Base-by-base conservation (phyloP, 2,113 vertebrate species). In the Phyllostomus hastatus region DNA sequence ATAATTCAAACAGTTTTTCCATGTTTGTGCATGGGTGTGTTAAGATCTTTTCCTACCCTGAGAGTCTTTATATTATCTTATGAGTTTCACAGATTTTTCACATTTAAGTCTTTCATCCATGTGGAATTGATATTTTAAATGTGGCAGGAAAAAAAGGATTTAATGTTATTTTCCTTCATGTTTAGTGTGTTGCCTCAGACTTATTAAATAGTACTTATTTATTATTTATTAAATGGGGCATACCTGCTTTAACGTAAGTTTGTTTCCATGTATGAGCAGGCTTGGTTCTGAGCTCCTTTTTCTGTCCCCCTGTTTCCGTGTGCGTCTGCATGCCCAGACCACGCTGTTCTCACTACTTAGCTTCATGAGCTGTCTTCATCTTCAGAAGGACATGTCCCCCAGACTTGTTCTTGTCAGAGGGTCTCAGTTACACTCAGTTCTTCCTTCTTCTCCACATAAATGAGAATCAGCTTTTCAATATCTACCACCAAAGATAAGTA, bases 121-220 rank as follows among this genome's bases (percentile, higher is more conserved):
- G 20, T 64, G 72, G 10, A 89, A 89, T 50, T 78, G 57, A 89
- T 38, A 35, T 89, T 87, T 66, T 20, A 64, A 89, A 66, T 78
- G 50, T 22, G 11, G n/a, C 22, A 14, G 64, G 35, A 52, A 28
- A 52, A 52, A 14, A 43, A 35, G 33, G 17, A n/a, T 2, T 0
- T 33, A 41, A 52, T 41, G 4, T 64, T 19, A 12, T 43, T 54
- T 54, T 10, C 50, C 20, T 72, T n/a, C 12, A 5, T 12, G 17
- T 41, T 75, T 9, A 8, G 46, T 64, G 35, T 10, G 3, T 66
- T 28, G 81, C 14, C 57, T 54, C 6, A 10, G 43, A 7, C 35
- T 35, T 10, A 3, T 10, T n/a, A 41, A 46, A 43, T 14, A n/a
- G 70, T 3, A 61, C 11, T 22, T 38, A 6, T 50, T 52, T 67